phyloP scores from a whole-genome alignment of 2,797 vertebrate genomes.

The Poeciliopsis gracilis region DNA sequence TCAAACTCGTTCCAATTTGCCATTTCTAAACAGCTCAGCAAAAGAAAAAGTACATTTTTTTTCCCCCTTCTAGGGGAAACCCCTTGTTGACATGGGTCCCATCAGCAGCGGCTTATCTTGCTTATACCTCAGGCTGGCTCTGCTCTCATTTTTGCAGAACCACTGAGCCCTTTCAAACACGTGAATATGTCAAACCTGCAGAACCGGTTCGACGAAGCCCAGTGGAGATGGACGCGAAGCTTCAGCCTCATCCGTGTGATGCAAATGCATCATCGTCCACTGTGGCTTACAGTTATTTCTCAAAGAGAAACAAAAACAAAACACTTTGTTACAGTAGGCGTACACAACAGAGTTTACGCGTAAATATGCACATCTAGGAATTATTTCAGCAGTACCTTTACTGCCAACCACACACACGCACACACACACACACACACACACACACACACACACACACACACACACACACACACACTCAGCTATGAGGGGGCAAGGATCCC shows the following conservation, averaged over 20 bases:
- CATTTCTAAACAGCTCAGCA: background rate
- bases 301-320: background rate
- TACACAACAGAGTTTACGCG: background rate
- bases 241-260: background rate
- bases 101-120: background rate
- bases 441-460: background rate
- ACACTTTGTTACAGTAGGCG: background rate
- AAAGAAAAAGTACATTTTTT: background rate
- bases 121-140: background rate
- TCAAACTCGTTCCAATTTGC: background rate
- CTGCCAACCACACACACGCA: too few relatives aligned
- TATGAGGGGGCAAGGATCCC: background rate
- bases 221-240: background rate
- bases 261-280: background rate
- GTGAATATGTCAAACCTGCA: background rate
- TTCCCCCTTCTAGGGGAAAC: background rate
- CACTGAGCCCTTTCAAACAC: background rate
- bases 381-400: background rate
- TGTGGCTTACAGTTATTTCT: background rate
- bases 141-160: background rate
- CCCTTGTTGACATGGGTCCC: background rate
- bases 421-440: background rate
- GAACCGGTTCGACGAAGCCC: background rate
- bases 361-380: background rate
- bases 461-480: background rate